phyloP scores from a whole-genome alignment of 2,888 invertebrate genomes.

The Chrysopilus asiliformis region DNA sequence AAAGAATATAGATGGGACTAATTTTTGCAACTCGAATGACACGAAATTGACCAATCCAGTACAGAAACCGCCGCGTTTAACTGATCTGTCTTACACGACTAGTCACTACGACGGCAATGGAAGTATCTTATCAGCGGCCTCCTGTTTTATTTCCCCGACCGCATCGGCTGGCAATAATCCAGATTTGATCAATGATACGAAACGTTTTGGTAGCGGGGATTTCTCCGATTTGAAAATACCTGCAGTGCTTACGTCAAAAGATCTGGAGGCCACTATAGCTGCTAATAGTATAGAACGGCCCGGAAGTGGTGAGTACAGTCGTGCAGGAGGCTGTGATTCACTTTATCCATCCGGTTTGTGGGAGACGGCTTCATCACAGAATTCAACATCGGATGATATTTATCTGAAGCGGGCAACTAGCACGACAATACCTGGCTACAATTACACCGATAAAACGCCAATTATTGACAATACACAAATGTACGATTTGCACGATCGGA shows the following conservation, averaged over 20 bases:
- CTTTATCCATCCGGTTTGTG: constrained; percentile 69
- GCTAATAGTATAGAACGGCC: constrained; percentile 39
- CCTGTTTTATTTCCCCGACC: constrained; percentile 60
- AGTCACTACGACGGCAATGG: constrained; percentile 56
- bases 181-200: constrained; percentile 72
- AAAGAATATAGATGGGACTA: constrained; percentile 29
- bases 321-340: constrained; percentile 57
- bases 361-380: constrained; percentile 42
- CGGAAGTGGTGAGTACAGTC: constrained; percentile 64
- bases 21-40: constrained; percentile 27
- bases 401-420: constrained; percentile 46
- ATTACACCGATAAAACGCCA: constrained; percentile 60
- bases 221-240: constrained; percentile 31
- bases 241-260: constrained; percentile 35
- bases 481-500: constrained; percentile 31
- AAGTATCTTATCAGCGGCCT: constrained; percentile 47
- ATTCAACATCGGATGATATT: constrained; percentile 23
- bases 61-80: constrained; percentile 55
- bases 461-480: constrained; percentile 45
- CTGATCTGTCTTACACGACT: constrained; percentile 54
- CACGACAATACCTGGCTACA: constrained; percentile 43
- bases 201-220: constrained; percentile 44
- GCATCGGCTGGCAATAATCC: constrained; percentile 67
- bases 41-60: constrained; percentile 46
- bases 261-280: constrained; percentile 37